Percentiles rank a stretch among this genome's conserved stretches.
Conservation (phyloP, 2,113 vertebrate genomes). For the Oceanites oceanicus region DNA sequence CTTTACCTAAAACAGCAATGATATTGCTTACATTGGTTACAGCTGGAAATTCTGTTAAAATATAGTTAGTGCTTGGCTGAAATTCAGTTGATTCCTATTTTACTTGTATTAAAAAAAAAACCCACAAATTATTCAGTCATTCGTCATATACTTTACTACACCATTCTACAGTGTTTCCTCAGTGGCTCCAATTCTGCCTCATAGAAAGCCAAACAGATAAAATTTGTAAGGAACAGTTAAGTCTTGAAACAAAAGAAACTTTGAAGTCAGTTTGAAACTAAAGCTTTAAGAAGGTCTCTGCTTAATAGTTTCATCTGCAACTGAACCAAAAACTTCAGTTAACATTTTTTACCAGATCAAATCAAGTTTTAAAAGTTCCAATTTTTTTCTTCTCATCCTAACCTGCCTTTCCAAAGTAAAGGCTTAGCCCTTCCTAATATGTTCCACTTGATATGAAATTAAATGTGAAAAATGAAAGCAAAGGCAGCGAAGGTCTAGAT, state of each 20-base stretch:
- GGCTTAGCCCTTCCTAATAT: neutral
- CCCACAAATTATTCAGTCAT: neutral
- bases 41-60: neutral
- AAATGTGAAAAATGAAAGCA: conserved; percentile 16
- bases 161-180: neutral
- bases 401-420: neutral
- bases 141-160: neutral
- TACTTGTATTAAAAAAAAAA: neutral
- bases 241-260: neutral
- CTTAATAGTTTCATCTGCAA: neutral
- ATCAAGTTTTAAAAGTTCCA: neutral
- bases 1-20: neutral
- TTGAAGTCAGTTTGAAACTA: neutral
- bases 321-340: neutral
- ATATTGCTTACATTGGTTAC: neutral
- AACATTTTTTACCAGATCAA: neutral
- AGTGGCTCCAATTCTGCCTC: neutral
- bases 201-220: neutral
- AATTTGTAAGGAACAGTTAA: neutral
- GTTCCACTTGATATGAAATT: conserved; percentile 11
- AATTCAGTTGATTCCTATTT: neutral
- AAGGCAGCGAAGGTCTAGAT: neutral
- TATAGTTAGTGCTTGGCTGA: neutral
- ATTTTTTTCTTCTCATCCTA: neutral
- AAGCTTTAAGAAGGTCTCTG: neutral